These are phyloP conservation scores for Sebastes cheni DNA, from an alignment of 2,797 vertebrate species.

Conservation along the genomic window DNA sequence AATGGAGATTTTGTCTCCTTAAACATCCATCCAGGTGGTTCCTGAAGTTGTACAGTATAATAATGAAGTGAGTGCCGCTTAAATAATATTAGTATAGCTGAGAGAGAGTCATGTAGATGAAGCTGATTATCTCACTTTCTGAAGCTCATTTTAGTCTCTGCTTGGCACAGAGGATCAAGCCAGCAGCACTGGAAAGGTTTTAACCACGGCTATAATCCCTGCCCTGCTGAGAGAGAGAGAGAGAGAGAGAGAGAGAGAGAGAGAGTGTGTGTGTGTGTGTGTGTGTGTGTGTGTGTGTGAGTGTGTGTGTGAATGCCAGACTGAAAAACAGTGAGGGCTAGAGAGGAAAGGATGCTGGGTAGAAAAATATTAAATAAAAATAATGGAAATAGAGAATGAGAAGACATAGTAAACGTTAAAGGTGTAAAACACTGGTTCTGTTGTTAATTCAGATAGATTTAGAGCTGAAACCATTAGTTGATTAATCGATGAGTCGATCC, in stretches of 20 bases:
- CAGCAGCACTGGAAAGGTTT: slow-evolving; percentile 62
- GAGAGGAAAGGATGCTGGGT: slow-evolving; percentile 9
- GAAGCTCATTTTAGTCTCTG: slow-evolving; percentile 59
- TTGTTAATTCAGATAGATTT: background rate
- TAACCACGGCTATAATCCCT: slow-evolving; percentile 69
- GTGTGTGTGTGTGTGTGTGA: slow-evolving; percentile 20
- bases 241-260: background rate
- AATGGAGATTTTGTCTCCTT: background rate
- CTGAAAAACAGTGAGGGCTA: background rate
- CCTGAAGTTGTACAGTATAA: background rate
- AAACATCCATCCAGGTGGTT: background rate
- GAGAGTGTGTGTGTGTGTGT: slow-evolving; percentile 21
- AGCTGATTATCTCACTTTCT: slow-evolving; percentile 71
- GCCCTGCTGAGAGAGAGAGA: slow-evolving; percentile 58
- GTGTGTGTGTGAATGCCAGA: slow-evolving; percentile 12
- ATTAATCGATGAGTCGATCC: background rate
- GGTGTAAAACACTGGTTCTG: background rate
- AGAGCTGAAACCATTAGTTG: background rate
- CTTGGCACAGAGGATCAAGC: slow-evolving; percentile 62
- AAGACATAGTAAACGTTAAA: background rate
- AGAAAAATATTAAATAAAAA: background rate
- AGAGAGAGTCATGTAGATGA: slow-evolving; percentile 71
- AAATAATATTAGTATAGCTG: slow-evolving; percentile 7
- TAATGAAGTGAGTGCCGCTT: slow-evolving; percentile 23
- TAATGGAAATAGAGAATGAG: background rate